Evolutionary conservation across 1,140 invertebrate genomes (phyloP).

Genomic region (Choristoneura fumiferana): DNA sequence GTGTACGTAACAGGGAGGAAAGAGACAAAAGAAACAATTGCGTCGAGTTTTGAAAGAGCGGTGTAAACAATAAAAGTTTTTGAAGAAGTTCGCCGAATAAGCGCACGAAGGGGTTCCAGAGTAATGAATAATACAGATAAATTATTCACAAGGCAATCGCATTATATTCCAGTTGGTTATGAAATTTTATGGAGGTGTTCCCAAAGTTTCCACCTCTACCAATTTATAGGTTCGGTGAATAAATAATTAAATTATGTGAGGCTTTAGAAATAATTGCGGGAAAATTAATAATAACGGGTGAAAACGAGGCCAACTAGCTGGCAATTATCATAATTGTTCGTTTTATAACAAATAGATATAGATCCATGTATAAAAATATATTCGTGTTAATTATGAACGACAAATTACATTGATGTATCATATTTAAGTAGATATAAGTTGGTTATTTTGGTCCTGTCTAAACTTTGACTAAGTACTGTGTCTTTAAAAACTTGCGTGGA

Average conservation of each 20-base stretch:
- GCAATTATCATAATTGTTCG: no score
- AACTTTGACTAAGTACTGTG: no score
- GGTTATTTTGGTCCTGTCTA: no score
- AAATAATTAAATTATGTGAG: slow-evolving; percentile 1
- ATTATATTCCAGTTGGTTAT: slow-evolving; percentile 56
- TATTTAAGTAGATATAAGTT: no score
- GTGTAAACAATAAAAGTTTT: slow-evolving; percentile 63
- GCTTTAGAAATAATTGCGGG: neutral
- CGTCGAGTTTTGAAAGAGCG: slow-evolving; percentile 36
- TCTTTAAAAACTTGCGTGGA: no score
- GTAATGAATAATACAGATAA: slow-evolving; percentile 69
- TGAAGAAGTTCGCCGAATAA: slow-evolving; percentile 46
- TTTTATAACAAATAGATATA: no score
- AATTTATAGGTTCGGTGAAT: slow-evolving; percentile 8
- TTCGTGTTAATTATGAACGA: no score
- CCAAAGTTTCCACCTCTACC: neutral
- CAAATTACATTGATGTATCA: no score
- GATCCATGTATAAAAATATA: no score
- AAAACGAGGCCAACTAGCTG: no score
- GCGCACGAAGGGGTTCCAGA: slow-evolving; percentile 48
- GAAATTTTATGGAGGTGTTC: slow-evolving; percentile 47
- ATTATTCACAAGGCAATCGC: slow-evolving; percentile 64
- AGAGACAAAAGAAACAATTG: slow-evolving; percentile 42
- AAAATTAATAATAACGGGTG: neutral
- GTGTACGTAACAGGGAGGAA: slow-evolving; percentile 24